Evolutionary conservation across 64 coral and sea anemone species (phyloP).

Genomic region (Anthopleura sola): DNA sequence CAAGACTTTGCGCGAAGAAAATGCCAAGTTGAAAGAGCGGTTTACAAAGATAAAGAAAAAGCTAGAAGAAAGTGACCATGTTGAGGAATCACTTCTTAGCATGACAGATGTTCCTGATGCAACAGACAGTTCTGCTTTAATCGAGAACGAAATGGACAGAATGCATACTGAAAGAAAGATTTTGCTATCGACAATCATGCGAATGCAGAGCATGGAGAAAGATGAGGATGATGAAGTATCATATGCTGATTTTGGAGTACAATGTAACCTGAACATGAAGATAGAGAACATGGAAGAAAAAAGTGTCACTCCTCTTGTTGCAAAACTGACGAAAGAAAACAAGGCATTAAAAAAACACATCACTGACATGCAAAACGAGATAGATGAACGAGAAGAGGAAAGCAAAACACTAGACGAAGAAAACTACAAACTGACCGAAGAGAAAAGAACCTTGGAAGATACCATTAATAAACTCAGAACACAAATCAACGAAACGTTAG

Average conservation of each 20-base stretch:
- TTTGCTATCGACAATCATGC: conserved; percentile 73
- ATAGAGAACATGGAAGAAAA: neutral
- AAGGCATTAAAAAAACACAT: conserved; percentile 47
- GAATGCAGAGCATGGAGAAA: conserved; percentile 49
- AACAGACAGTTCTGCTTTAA: conserved; percentile 4
- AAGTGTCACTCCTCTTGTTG: conserved; percentile 3
- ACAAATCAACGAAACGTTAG: conserved; percentile 87
- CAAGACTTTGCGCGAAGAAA: conserved; percentile 73
- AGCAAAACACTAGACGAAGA: conserved; percentile 78
- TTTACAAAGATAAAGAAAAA: conserved; percentile 52
- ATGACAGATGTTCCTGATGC: conserved; percentile 25
- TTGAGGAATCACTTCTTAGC: conserved; percentile 43
- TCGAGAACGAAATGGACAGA: conserved; percentile 52
- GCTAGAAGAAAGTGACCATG: conserved; percentile 42
- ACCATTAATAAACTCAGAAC: conserved; percentile 76
- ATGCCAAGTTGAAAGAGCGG: conserved; percentile 55
- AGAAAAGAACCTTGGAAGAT: conserved; percentile 79
- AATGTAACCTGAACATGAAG: neutral
- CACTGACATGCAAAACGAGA: conserved; percentile 43
- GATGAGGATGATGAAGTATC: conserved; percentile 46
- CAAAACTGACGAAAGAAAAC: conserved; percentile 50
- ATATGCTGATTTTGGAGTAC: conserved; percentile 28
- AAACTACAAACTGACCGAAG: conserved; percentile 73
- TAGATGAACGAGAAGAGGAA: conserved; percentile 74
- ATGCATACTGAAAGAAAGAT: conserved; percentile 79